A percentile compares a stretch with the other conserved stretches of the same genome.
Conservation (phyloP, 2,113 vertebrate genomes). For the Corythornis madagascariensis region DNA sequence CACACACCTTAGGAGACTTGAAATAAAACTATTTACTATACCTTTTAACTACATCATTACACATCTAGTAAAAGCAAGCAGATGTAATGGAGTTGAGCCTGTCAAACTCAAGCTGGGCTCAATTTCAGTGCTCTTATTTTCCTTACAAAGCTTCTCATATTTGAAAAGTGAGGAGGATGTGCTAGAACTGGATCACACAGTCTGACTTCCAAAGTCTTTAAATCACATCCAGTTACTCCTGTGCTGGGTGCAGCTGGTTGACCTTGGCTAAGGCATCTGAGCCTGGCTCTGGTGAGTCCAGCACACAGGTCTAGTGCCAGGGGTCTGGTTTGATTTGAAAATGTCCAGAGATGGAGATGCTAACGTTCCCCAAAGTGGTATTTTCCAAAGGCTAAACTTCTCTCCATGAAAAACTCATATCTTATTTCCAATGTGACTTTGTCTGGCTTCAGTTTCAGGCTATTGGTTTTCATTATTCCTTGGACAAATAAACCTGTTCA, state of each 20-base stretch:
- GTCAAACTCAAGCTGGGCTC: not conserved
- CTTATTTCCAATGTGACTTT: constrained; percentile 10
- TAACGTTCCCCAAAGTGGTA: not conserved
- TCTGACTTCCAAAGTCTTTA: not conserved
- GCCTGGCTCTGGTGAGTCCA: not conserved
- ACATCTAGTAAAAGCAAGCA: not conserved
- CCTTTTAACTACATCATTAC: not conserved
- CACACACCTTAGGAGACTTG: not conserved
- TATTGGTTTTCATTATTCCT: constrained; percentile 52
- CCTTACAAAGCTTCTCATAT: not conserved
- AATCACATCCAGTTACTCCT: not conserved
- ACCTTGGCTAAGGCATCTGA: not conserved
- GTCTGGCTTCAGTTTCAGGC: constrained; percentile 22
- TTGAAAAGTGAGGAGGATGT: not conserved
- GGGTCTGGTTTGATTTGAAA: not conserved
- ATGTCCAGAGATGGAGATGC: constrained; percentile 4
- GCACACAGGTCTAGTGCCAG: accelerated
- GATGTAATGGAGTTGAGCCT: not conserved
- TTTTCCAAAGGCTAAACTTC: constrained; percentile 24
- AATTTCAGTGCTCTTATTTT: not conserved
- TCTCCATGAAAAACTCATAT: not conserved
- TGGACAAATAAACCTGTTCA: constrained; percentile 22
- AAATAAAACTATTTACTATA: not conserved
- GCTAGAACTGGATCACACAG: not conserved
- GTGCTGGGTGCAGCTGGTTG: not conserved